Conservation (phyloP, 2,113 vertebrate genomes). For the Ceyx melanurus region DNA sequence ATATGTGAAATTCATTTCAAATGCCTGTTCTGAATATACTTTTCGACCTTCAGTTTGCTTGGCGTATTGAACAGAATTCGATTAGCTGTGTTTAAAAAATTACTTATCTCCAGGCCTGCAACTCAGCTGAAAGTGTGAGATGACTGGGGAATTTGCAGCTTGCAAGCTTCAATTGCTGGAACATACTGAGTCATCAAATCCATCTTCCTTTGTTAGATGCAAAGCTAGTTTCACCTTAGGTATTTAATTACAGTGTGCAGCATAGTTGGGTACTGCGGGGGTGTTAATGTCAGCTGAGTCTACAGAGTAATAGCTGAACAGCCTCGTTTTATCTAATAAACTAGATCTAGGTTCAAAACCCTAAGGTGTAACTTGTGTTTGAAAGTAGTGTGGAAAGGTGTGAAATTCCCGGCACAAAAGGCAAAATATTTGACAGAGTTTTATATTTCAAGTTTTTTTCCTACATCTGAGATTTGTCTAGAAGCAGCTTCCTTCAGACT, state of each 20-base stretch:
- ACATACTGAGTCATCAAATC: neutral
- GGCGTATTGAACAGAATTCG: neutral
- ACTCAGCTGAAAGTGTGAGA: neutral
- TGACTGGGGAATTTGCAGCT: neutral
- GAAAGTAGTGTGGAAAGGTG: neutral
- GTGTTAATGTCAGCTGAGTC: neutral
- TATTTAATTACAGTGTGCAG: neutral
- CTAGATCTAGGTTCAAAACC: neutral
- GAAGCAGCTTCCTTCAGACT: neutral
- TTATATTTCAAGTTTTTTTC: neutral
- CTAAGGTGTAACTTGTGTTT: neutral
- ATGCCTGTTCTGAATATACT: constrained; percentile 3
- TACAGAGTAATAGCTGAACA: neutral
- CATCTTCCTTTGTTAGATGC: neutral
- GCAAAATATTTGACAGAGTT: neutral
- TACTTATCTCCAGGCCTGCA: neutral
- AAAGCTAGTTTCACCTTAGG: neutral
- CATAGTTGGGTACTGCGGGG: neutral
- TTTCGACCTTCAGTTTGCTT: neutral
- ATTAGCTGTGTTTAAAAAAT: constrained; percentile 12
- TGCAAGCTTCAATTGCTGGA: neutral
- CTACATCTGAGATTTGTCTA: neutral
- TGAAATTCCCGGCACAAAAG: neutral
- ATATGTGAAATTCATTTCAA: constrained; percentile 19
- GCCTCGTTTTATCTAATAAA: neutral